Evolutionary conservation across 2,888 invertebrate genomes (phyloP).

Genomic region (Hetaerina titia): DNA sequence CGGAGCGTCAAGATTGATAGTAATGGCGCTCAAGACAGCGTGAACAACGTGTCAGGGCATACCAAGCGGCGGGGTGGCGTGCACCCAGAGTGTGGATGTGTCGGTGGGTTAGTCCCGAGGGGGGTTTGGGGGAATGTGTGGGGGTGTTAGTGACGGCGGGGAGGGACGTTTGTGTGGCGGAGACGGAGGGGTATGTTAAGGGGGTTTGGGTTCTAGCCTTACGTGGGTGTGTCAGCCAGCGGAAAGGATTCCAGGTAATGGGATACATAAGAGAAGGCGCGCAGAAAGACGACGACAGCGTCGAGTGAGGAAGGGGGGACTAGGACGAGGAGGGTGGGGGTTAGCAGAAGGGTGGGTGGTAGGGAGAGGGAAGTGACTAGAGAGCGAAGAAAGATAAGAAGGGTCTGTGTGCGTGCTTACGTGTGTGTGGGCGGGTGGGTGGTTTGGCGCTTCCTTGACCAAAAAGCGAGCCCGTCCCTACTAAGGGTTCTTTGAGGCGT

Average conservation of each 20-base stretch:
- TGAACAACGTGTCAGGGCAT: constrained; percentile 39
- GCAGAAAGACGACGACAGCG: background rate
- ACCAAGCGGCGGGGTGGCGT: background rate
- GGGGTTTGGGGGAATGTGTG: background rate
- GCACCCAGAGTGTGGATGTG: background rate
- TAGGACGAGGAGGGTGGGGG: background rate
- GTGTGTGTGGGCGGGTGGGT: background rate
- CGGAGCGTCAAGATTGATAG: constrained; percentile 42
- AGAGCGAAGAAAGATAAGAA: background rate
- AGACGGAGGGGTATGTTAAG: background rate
- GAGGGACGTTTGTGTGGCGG: background rate
- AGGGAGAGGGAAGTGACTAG: background rate
- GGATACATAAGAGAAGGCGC: background rate
- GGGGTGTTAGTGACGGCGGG: background rate
- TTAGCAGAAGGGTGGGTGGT: background rate
- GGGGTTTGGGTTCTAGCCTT: background rate
- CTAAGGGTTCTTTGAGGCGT: background rate
- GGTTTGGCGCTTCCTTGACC: background rate
- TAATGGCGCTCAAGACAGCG: constrained; percentile 37
- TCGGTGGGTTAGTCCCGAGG: background rate
- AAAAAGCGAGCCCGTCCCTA: background rate
- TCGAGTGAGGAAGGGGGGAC: background rate
- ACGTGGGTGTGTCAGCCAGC: background rate
- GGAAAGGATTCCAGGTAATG: constrained; percentile 29
- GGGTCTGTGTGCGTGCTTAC: no score